Evolutionary conservation across 2,888 invertebrate genomes (phyloP).

Genomic region (Quadroppia sp.): DNA sequence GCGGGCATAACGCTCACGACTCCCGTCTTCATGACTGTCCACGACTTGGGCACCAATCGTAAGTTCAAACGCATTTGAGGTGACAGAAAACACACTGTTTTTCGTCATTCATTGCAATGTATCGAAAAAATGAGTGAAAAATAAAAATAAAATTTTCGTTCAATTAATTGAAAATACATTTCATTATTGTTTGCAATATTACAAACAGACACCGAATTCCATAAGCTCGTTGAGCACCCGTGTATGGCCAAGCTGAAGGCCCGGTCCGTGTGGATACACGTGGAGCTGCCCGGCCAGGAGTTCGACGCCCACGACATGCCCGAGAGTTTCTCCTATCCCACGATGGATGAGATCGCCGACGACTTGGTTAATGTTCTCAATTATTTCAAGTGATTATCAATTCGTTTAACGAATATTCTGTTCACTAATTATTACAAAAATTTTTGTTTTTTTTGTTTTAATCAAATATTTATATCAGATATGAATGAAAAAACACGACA

Average conservation of each 20-base stretch:
- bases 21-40: slow-evolving; percentile 76
- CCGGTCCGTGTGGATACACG: slow-evolving; percentile 77
- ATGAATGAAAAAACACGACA: too few species aligned
- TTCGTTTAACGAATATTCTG: too few species aligned
- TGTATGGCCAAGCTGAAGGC: slow-evolving; percentile 75
- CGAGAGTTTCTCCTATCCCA: slow-evolving; percentile 74
- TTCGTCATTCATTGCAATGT: too few species aligned
- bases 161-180: too few species aligned
- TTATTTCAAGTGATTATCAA: slow-evolving; percentile 44
- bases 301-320: slow-evolving; percentile 72
- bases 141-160: background rate
- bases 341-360: slow-evolving; percentile 73
- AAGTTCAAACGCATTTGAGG: too few species aligned
- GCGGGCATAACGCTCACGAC: slow-evolving; percentile 35
- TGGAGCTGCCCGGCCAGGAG: slow-evolving; percentile 79
- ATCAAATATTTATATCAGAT: too few species aligned
- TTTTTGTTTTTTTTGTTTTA: too few species aligned
- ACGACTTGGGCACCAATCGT: slow-evolving; percentile 66
- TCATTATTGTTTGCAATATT: background rate
- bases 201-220: slow-evolving; percentile 40
- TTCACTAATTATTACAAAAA: too few species aligned
- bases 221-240: slow-evolving; percentile 60
- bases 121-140: background rate
- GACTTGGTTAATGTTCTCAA: slow-evolving; percentile 39
- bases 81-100: too few species aligned